Conservation (phyloP, 2,888 invertebrate species). For the Hypomecis punctinalis region DNA sequence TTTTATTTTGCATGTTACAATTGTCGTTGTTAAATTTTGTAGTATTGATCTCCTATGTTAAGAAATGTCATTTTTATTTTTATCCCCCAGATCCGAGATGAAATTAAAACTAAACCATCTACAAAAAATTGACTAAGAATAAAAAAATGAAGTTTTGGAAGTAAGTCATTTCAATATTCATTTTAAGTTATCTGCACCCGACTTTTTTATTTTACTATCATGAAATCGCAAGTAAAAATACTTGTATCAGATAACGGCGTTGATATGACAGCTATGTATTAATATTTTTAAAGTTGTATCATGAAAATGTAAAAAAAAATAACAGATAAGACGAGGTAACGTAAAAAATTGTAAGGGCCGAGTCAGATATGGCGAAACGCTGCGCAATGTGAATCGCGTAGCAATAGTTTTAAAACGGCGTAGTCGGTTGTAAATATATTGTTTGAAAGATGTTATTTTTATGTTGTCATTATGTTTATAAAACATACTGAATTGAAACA, state of each 20-base stretch:
- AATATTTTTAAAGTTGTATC: constrained; percentile 8
- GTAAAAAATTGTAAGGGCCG: constrained; percentile 15
- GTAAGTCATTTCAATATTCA: constrained; percentile 1
- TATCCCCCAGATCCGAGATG: background rate
- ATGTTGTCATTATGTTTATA: background rate
- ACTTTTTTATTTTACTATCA: constrained; percentile 4
- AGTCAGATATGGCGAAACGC: constrained; percentile 3
- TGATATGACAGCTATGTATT: constrained; percentile 16
- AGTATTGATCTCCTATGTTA: constrained; percentile 32
- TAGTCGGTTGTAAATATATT: background rate
- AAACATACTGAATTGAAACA: no score
- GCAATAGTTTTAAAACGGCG: background rate
- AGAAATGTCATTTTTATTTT: constrained; percentile 32
- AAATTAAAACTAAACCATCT: background rate
- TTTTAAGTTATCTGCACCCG: background rate
- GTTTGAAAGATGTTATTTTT: background rate
- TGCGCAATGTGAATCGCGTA: background rate
- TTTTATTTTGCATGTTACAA: constrained; percentile 25
- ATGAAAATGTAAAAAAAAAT: constrained; percentile 4
- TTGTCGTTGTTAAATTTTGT: constrained; percentile 16
- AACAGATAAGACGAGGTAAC: constrained; percentile 19
- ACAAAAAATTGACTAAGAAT: background rate
- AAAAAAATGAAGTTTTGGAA: background rate
- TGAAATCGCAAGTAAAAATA: constrained; percentile 2
- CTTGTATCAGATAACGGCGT: constrained; percentile 6